Conservation (phyloP, 2,113 vertebrate species). For the Cyphomyrus discorhynchus region DNA sequence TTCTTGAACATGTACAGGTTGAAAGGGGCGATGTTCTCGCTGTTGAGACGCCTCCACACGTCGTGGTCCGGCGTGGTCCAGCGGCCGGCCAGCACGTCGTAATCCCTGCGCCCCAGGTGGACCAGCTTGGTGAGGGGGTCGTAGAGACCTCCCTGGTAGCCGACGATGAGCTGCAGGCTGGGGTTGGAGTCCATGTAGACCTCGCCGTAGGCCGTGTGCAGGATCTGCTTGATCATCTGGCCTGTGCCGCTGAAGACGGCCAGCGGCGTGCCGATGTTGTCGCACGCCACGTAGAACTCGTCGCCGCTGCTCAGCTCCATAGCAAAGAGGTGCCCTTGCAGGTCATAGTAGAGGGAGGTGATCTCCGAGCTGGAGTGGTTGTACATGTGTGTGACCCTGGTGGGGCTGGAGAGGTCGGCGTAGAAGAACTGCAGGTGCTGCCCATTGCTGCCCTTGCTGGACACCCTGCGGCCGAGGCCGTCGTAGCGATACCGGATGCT, state of each 20-base stretch:
- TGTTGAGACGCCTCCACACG: slow-evolving; percentile 85
- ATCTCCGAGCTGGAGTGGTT: slow-evolving; percentile 97
- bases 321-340: slow-evolving; percentile 93
- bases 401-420: slow-evolving; percentile 86
- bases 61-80: slow-evolving; percentile 92
- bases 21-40: slow-evolving; percentile 84
- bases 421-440: slow-evolving; percentile 98
- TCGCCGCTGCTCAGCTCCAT: slow-evolving; percentile 95
- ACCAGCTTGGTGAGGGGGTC: slow-evolving; percentile 89
- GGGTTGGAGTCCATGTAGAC: slow-evolving; percentile 97
- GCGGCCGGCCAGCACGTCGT: slow-evolving; percentile 86
- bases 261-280: slow-evolving; percentile 91
- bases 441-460: slow-evolving; percentile 74
- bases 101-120: slow-evolving; percentile 91
- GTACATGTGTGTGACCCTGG: slow-evolving; percentile 92
- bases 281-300: slow-evolving; percentile 94
- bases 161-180: slow-evolving; percentile 82
- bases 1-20: slow-evolving; percentile 99
- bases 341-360: slow-evolving; percentile 92
- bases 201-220: slow-evolving; percentile 92
- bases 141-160: slow-evolving; percentile 92
- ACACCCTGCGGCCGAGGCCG: slow-evolving; percentile 86
- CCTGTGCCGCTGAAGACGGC: slow-evolving; percentile 93
- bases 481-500: slow-evolving; percentile 88
- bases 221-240: slow-evolving; percentile 92